These are phyloP conservation scores for Nebria salina DNA, from an alignment of 2,888 invertebrate species.

Conservation along the genomic window DNA sequence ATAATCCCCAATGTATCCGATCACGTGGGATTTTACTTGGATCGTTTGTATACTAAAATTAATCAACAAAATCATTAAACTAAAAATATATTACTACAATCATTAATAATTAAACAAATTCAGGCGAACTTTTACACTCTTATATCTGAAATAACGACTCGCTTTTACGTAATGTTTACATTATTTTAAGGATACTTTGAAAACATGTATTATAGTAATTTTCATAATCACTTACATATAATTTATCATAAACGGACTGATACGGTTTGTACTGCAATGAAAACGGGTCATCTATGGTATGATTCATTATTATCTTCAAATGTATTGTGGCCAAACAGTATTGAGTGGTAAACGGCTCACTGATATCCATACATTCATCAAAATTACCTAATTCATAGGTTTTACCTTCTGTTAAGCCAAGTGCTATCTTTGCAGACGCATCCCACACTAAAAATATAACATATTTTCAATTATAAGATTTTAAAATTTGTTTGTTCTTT, in stretches of 20 bases:
- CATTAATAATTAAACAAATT: no score
- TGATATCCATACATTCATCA: constrained; percentile 66
- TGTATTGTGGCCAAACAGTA: constrained; percentile 58
- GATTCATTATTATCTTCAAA: constrained; percentile 52
- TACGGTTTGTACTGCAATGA: constrained; percentile 56
- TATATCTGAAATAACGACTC: no score
- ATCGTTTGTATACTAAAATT: constrained; percentile 52
- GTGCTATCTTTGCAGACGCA: constrained; percentile 68
- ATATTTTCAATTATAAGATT: neutral
- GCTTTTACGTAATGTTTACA: no score
- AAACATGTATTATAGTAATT: no score
- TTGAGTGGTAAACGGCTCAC: constrained; percentile 60
- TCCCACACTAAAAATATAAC: constrained; percentile 68
- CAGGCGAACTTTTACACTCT: no score
- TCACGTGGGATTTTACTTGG: constrained; percentile 58
- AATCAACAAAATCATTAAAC: neutral
- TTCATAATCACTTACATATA: constrained; percentile 55
- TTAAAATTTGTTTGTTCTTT: constrained; percentile 9
- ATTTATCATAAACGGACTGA: constrained; percentile 55
- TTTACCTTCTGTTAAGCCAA: constrained; percentile 68
- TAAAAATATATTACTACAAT: no score
- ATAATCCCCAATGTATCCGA: constrained; percentile 67
- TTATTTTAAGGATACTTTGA: no score
- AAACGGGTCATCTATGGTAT: constrained; percentile 53
- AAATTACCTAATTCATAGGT: constrained; percentile 70